Evolutionary conservation across 2,888 invertebrate genomes (phyloP).

Genomic region (Drosophila ezoana): DNA sequence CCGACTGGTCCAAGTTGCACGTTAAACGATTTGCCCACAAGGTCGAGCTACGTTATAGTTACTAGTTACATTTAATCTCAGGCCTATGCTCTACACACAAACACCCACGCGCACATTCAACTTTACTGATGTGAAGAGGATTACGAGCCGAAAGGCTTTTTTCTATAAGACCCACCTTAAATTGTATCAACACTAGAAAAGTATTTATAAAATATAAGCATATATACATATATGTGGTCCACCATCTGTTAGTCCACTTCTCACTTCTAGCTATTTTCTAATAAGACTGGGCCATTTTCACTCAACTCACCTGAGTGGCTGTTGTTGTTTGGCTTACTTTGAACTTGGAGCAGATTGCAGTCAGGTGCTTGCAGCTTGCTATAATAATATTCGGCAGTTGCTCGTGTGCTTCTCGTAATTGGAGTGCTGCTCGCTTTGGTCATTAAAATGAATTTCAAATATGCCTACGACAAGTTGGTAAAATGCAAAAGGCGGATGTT

Average conservation of each 20-base stretch:
- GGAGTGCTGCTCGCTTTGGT: slow-evolving; percentile 38
- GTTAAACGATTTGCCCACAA: slow-evolving; percentile 39
- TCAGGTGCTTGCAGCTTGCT: slow-evolving; percentile 34
- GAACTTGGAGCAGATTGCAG: slow-evolving; percentile 29
- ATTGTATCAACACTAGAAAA: neutral
- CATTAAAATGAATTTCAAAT: slow-evolving; percentile 53
- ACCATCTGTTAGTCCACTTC: neutral
- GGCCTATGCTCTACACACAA: slow-evolving; percentile 5
- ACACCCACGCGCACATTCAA: slow-evolving; percentile 17
- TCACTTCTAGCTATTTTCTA: neutral
- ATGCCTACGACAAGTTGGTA: slow-evolving; percentile 26
- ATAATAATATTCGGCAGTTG: slow-evolving; percentile 27
- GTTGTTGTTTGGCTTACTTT: slow-evolving; percentile 20
- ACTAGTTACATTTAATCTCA: slow-evolving; percentile 31
- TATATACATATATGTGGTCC: neutral
- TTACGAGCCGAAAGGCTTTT: slow-evolving; percentile 14
- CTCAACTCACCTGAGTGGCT: slow-evolving; percentile 5
- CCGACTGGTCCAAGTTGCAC: slow-evolving; percentile 41
- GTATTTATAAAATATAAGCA: neutral
- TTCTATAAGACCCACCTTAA: neutral
- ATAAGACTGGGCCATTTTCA: slow-evolving; percentile 5
- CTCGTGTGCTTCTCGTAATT: slow-evolving; percentile 34
- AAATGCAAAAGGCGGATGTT: slow-evolving; percentile 21
- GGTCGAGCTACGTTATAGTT: slow-evolving; percentile 23
- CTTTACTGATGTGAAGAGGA: slow-evolving; percentile 44